Base-by-base conservation (phyloP, 1,140 invertebrate species). In the Heliconius melpomene region DNA sequence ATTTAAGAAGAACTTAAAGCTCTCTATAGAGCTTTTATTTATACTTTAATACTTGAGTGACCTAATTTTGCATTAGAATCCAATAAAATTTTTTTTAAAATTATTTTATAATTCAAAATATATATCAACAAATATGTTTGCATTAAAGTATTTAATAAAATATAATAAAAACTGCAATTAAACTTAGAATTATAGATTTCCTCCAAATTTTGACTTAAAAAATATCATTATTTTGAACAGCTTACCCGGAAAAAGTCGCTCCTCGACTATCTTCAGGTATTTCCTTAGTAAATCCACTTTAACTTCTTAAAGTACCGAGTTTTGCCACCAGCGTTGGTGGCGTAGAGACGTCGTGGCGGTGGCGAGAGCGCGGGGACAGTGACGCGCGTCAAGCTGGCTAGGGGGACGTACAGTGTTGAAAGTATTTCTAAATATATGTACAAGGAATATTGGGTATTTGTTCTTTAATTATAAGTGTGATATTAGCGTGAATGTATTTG, bases 261-360 rank as follows among this genome's bases (percentile, higher is more conserved):
- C 81, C 77, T 82, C 81, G 77, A 82, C 81, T 75, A 82, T 82
- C 77, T 79, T 76, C 74, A 82, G 38, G 66, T 82, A 82, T 82
- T 82, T 82, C 81, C 81, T 82, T 52, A 82, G 77, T 82, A 82
- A 79, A 82, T 82, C 81, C 81, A 82, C 81, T 79, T 82, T 82
- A 82, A 82, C 81, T 82, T 79, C 72, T 82, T 81, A 78, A 78
- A 81, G 66, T 82, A 77, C 77, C 70, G 73, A 73, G 74, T 50
- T 79, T 73, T 74, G 77, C 81, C 81, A 79, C 81, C 81, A 74
- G 46, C 71, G 50, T 72, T 52, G 81, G 74, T 73, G 81, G 77
- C 81, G 52, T 72, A 66, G 60, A 66, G n/a, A 57, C 50, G 79
- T 57, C 7, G 32, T 38, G 26, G n/a, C 52, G 36, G 57, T 72